phyloP scores from a whole-genome alignment of 2,888 invertebrate species.

The Anarsia innoxiella region DNA sequence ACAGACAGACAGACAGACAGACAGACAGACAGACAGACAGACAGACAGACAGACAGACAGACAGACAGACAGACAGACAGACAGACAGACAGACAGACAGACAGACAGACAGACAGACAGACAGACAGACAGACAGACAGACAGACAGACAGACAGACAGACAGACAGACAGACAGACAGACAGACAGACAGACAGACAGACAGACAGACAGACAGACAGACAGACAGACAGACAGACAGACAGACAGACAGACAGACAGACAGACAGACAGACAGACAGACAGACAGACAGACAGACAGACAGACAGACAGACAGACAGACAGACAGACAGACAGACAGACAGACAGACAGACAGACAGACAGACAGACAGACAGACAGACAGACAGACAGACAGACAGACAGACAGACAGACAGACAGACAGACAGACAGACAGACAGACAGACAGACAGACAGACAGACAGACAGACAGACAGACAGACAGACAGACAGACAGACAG shows the following conservation, averaged over 20 bases:
- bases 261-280: neutral
- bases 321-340: slow-evolving; percentile 1
- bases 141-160: slow-evolving; percentile 2
- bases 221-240: slow-evolving; percentile 1
- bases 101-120: slow-evolving; percentile 2
- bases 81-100: slow-evolving; percentile 2
- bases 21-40: slow-evolving; percentile 2
- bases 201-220: slow-evolving; percentile 1
- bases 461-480: slow-evolving; percentile 4
- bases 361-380: slow-evolving; percentile 5
- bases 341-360: slow-evolving; percentile 2
- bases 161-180: slow-evolving; percentile 2
- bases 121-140: slow-evolving; percentile 2
- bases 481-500: slow-evolving; percentile 3
- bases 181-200: slow-evolving; percentile 2
- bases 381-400: slow-evolving; percentile 4
- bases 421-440: slow-evolving; percentile 4
- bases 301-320: neutral
- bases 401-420: slow-evolving; percentile 3
- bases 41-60: slow-evolving; percentile 2
- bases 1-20: slow-evolving; percentile 2
- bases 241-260: neutral
- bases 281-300: slow-evolving; percentile 2
- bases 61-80: slow-evolving; percentile 2
- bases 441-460: slow-evolving; percentile 3